A percentile compares a stretch with the other conserved stretches of the same genome.
Evolutionary conservation across 2,113 vertebrate genomes (phyloP).

Genomic region (Podiceps cristatus): DNA sequence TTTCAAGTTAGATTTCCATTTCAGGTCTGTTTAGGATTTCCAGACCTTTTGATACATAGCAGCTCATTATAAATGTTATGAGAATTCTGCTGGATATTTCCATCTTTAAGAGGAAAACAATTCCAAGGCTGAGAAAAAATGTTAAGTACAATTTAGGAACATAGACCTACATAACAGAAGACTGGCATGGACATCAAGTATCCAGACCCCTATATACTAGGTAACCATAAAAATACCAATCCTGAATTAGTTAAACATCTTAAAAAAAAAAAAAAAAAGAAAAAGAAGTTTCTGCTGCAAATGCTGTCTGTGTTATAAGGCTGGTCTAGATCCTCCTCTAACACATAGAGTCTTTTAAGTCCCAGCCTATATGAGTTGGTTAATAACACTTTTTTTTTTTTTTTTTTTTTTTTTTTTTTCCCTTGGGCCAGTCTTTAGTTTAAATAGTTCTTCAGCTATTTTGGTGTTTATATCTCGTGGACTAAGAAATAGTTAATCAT

Average conservation of each 20-base stretch:
- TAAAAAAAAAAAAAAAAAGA: neutral
- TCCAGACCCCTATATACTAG: neutral
- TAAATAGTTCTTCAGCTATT: neutral
- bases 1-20: slow-evolving; percentile 14
- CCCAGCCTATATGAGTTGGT: neutral
- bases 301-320: neutral
- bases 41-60: neutral
- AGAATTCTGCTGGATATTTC: neutral
- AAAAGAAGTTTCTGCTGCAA: neutral
- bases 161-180: neutral
- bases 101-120: slow-evolving; percentile 8
- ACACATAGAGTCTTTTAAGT: neutral
- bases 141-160: neutral
- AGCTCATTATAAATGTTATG: neutral
- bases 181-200: neutral
- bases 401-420: no score
- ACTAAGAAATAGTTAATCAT: neutral
- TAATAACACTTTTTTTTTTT: neutral
- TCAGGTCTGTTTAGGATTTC: neutral
- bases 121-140: neutral
- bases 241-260: neutral
- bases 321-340: neutral
- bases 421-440: neutral
- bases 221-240: neutral
- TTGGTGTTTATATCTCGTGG: neutral